Base-by-base conservation (phyloP, 2,797 vertebrate species). In the Rachycentron canadum region DNA sequence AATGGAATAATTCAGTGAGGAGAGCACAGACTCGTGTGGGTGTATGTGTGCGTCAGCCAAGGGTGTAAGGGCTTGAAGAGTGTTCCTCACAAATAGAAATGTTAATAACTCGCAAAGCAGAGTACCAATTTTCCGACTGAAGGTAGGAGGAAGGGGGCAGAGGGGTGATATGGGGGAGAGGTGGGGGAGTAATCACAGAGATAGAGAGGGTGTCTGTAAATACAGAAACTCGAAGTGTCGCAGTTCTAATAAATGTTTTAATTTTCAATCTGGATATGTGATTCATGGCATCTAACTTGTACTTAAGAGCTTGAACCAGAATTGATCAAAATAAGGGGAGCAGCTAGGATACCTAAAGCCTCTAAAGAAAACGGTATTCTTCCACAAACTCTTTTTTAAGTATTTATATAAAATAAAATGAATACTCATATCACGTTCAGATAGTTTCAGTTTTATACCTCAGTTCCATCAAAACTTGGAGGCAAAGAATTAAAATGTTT, bases 41-140 rank as follows among this genome's bases (percentile, higher is more conserved):
- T 49, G 85, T 79, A 50, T 76, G 82, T 86, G 79, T 89, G 87
- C 84, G 79, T 89, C 89, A 91, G 85, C 83, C 82, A 86, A 85
- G 82, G 82, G 81, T 88, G 85, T 59, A 84, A 88, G 85, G 85
- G 81, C 78, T 86, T 53, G 59, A 83, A 73, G 85, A 88, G 88
- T 85, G 86, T 92, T 91, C 86, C 84, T 91, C 88, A 86, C 88
- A 93, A 93, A 94, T 91, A 93, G 85, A 93, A 93, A 94, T 90
- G 91, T 92, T 93, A 92, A 90, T 91, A 92, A 92, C 86, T 87
- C 69, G 68, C 85, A 81, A 70, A 89, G 82, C 89, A 76, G 87
- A 86, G 87, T 79, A 85, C 81, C 82, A 82, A 74, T 89, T 81
- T 91, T 84, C 83, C 34, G 61, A 72, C 82, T 70, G 69, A 47